Evolutionary conservation across 2,113 vertebrate genomes (phyloP).

Genomic region (Macrotis lagotis): DNA sequence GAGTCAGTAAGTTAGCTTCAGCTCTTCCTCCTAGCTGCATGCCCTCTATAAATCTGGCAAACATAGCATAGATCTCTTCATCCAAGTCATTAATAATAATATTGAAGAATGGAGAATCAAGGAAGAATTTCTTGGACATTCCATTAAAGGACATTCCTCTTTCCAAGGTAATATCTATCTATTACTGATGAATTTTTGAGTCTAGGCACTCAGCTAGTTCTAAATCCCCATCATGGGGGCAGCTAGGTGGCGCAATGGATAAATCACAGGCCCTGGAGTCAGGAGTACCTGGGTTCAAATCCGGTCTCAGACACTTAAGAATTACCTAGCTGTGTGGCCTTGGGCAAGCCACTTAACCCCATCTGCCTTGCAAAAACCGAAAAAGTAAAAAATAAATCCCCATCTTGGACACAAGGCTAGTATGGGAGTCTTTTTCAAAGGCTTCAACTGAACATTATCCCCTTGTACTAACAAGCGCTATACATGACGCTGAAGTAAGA

Average conservation of each 20-base stretch:
- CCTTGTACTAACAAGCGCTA: neutral
- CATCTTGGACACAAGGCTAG: neutral
- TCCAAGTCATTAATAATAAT: neutral
- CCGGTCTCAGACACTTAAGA: too few species aligned
- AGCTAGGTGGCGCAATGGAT: too few species aligned
- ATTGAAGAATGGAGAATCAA: neutral
- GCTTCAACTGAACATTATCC: neutral
- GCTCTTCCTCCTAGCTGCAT: neutral
- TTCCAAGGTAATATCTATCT: neutral
- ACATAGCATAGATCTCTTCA: neutral
- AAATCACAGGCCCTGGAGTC: too few species aligned
- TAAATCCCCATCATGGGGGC: neutral
- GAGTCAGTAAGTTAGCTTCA: accelerated
- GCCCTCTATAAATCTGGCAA: neutral
- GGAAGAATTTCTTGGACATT: neutral
- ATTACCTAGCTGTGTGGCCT: too few species aligned
- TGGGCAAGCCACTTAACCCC: too few species aligned
- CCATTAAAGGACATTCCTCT: neutral
- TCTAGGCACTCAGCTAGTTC: neutral
- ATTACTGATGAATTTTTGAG: neutral
- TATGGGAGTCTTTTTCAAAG: neutral
- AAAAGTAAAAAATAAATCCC: too few species aligned
- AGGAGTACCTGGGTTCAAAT: too few species aligned
- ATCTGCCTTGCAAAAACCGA: too few species aligned
- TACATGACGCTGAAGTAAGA: neutral